Evolutionary conservation across 2,888 invertebrate genomes (phyloP).

Genomic region (Ephialtes manifestator): DNA sequence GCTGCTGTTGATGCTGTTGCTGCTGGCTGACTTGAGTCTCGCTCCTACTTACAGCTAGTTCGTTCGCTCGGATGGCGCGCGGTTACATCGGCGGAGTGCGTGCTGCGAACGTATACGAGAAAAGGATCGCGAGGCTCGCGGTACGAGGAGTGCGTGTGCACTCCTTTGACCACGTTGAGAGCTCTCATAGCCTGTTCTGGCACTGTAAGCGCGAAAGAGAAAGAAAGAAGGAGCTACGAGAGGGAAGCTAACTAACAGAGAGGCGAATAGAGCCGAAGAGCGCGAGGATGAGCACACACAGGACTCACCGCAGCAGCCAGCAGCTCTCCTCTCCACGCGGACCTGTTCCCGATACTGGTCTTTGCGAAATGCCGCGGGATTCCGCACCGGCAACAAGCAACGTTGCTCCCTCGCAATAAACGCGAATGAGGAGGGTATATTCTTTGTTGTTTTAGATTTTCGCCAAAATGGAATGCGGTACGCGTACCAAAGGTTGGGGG

Average conservation of each 20-base stretch:
- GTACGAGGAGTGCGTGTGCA: slow-evolving; percentile 63
- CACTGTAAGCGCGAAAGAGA: slow-evolving; percentile 48
- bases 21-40: slow-evolving; percentile 16
- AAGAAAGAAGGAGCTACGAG: slow-evolving; percentile 32
- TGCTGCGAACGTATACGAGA: slow-evolving; percentile 31
- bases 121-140: slow-evolving; percentile 47
- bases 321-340: slow-evolving; percentile 64
- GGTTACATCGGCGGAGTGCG: slow-evolving; percentile 43
- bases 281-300: slow-evolving; percentile 65
- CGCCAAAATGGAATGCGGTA: not conserved
- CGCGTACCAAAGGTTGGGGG: not conserved
- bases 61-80: slow-evolving; percentile 37
- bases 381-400: slow-evolving; percentile 68
- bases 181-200: slow-evolving; percentile 42
- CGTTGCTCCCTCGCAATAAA: slow-evolving; percentile 48
- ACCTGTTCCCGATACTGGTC: slow-evolving; percentile 82
- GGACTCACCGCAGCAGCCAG: slow-evolving; percentile 52
- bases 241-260: slow-evolving; percentile 32
- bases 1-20: slow-evolving; percentile 16
- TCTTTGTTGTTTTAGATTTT: slow-evolving; percentile 14
- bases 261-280: slow-evolving; percentile 49
- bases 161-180: slow-evolving; percentile 49
- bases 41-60: slow-evolving; percentile 6
- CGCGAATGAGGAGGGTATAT: slow-evolving; percentile 24
- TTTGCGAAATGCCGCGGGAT: slow-evolving; percentile 82